These are phyloP conservation scores for Ryuthela nishihirai DNA, from an alignment of 2,888 invertebrate genomes.

Conservation along the genomic window DNA sequence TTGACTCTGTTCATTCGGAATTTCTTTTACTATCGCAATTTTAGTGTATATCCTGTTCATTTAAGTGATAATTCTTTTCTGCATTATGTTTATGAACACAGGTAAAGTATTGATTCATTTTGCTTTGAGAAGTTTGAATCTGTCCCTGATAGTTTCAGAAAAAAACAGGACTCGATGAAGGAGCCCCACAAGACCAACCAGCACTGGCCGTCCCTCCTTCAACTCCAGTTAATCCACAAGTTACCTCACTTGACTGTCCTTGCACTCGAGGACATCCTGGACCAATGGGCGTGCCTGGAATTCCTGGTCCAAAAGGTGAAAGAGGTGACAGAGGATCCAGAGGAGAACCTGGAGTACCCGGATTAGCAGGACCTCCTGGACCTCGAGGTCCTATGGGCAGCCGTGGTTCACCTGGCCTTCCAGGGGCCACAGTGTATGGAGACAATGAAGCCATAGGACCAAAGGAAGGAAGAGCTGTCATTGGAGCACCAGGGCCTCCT, in stretches of 20 bases:
- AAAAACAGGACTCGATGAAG: slow-evolving; percentile 5
- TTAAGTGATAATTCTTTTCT: no score
- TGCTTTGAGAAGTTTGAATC: no score
- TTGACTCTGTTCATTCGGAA: no score
- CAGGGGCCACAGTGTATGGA: not conserved
- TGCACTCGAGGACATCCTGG: slow-evolving; percentile 14
- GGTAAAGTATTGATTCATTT: no score
- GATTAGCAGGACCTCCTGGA: slow-evolving; percentile 4
- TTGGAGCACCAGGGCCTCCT: slow-evolving; percentile 1
- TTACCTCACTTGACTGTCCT: slow-evolving; percentile 4
- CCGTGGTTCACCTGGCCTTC: not conserved
- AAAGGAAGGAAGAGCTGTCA: no score
- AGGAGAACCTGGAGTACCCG: slow-evolving; percentile 22
- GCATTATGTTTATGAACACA: no score
- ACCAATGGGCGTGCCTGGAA: slow-evolving; percentile 13
- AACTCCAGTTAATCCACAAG: not conserved
- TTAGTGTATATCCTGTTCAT: no score
- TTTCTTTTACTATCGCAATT: no score
- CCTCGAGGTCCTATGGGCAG: not conserved
- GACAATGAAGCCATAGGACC: not conserved
- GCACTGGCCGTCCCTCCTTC: slow-evolving; percentile 2
- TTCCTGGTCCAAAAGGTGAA: slow-evolving; percentile 14
- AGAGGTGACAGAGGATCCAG: slow-evolving; percentile 6
- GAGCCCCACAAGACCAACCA: slow-evolving; percentile 11
- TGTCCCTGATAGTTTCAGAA: no score